Evolutionary conservation across 1,140 invertebrate species (phyloP), one percentile per base, ranked within the genome.

Genomic region (Rhyacophila brunnea): DNA sequence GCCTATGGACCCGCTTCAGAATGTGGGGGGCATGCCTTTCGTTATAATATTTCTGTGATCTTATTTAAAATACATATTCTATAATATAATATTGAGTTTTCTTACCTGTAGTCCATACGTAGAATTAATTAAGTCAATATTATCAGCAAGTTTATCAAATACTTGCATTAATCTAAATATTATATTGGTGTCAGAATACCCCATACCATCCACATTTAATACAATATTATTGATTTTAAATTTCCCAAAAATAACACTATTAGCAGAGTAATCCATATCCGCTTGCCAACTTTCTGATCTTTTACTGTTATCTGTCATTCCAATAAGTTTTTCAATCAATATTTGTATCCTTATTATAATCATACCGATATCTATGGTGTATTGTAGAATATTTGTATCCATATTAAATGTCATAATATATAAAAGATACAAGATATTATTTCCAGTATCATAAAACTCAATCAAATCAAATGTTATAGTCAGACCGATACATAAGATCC

Each of bases 61-160:
- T n/a, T n/a, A n/a, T n/a, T n/a, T n/a, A n/a, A n/a, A n/a, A n/a
- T n/a, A n/a, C n/a, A n/a, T n/a, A n/a, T n/a, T n/a, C n/a, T n/a
- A n/a, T n/a, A n/a, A n/a, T n/a, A n/a, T n/a, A n/a, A n/a, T n/a
- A n/a, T n/a, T n/a, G n/a, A n/a, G n/a, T n/a, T n/a, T n/a, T n/a
- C n/a, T n/a, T n/a, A 45, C 43, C 43, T 45, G 43, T 15, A 19
- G 9, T 45, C 7, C 43, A 45, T 45, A 45, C 2, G 14, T 45
- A 17, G 43, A 15, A 19, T 45, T 45, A 6, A 45, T 45, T 5
- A 45, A 15, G 11, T 45, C 43, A 6, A 45, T 11, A 17, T 45
- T 45, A 6, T 45, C 43, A 45, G 43, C 43, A 10, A 45, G 17
- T 15, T 45, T 45, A 17, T 45, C 14, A 45, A 17, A 45, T 6